phyloP scores from a whole-genome alignment of 2,797 vertebrate genomes.

The Todus mexicanus region DNA sequence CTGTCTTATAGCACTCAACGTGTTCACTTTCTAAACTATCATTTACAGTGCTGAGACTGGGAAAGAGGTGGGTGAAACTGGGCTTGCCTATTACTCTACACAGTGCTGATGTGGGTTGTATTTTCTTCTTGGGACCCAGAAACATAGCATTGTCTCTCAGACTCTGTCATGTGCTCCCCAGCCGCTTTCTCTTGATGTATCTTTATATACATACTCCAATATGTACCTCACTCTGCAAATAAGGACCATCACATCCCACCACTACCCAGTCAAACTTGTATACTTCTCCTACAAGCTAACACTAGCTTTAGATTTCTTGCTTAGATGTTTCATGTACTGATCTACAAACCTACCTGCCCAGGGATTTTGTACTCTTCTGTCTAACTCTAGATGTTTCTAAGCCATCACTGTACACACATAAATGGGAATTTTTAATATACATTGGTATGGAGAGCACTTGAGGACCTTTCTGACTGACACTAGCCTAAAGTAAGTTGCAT shows the following conservation, averaged over 20 bases:
- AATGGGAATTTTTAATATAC: neutral
- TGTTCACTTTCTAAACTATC: neutral
- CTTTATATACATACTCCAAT: neutral
- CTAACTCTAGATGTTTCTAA: neutral
- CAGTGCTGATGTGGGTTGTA: neutral
- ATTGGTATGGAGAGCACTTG: neutral
- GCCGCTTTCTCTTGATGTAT: neutral
- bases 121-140: neutral
- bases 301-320: neutral
- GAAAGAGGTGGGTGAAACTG: neutral
- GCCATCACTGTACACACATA: neutral
- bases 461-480: neutral
- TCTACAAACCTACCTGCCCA: neutral
- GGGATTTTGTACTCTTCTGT: neutral
- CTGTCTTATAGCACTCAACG: neutral
- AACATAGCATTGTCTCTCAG: neutral
- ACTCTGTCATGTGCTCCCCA: neutral
- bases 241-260: neutral
- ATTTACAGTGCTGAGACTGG: neutral
- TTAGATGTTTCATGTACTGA: neutral
- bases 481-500: neutral
- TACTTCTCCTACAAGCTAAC: neutral
- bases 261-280: neutral
- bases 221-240: rapidly evolving
- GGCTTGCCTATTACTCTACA: neutral